These are phyloP conservation scores for Omphaloscelis lunosa DNA, from an alignment of 2,888 invertebrate genomes.

Conservation along the genomic window DNA sequence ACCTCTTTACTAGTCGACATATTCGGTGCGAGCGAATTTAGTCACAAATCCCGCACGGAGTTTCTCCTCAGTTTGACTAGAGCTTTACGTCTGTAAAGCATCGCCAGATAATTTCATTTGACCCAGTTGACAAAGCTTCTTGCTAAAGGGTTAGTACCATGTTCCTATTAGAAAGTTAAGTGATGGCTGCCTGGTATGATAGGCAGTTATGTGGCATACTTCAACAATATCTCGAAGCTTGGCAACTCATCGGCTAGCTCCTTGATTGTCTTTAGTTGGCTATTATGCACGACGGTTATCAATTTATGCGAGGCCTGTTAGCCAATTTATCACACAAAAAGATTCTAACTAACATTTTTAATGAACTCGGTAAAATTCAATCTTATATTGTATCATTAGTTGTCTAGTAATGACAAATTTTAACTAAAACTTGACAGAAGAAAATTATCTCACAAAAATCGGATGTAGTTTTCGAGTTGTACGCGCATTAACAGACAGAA, in stretches of 20 bases:
- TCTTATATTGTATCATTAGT: too few relatives aligned
- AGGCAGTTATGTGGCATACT: neutral
- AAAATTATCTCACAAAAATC: too few relatives aligned
- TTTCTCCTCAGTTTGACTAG: neutral
- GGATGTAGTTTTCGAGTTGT: too few relatives aligned
- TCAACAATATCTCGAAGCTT: neutral
- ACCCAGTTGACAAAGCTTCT: neutral
- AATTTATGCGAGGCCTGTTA: too few relatives aligned
- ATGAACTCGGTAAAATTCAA: too few relatives aligned
- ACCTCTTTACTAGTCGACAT: neutral
- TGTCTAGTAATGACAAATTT: too few relatives aligned
- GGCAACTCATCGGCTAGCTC: conserved; percentile 1
- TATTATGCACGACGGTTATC: neutral
- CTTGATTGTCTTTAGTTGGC: neutral
- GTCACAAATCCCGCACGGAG: neutral
- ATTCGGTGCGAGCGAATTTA: neutral
- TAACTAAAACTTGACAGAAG: too few relatives aligned
- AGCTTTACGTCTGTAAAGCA: neutral
- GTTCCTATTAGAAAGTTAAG: neutral
- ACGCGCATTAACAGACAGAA: too few relatives aligned
- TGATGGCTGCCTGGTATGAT: too few relatives aligned
- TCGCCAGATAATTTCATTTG: neutral
- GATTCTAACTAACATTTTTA: neutral
- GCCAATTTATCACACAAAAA: neutral
- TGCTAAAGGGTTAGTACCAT: neutral